Evolutionary conservation across 2,113 vertebrate species (phyloP).

Genomic region (Diadophis punctatus): DNA sequence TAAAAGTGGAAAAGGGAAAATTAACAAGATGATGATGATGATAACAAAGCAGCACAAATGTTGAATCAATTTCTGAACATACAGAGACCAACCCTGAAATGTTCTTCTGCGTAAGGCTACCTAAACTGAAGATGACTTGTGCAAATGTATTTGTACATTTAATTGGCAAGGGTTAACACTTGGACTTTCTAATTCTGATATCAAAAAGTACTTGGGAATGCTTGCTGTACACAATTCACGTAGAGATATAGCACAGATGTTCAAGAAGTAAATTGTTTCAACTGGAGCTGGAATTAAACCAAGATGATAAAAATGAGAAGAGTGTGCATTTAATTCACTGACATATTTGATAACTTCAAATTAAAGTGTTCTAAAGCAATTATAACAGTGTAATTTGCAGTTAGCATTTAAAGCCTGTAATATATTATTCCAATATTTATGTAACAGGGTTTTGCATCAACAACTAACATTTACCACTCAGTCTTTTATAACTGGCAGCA

Average conservation of each 20-base stretch:
- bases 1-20: no score
- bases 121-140: background rate
- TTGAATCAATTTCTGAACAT: background rate
- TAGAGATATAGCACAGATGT: background rate
- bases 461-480: background rate
- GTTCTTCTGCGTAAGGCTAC: background rate
- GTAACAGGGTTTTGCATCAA: background rate
- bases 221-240: background rate
- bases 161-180: background rate
- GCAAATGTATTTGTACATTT: background rate
- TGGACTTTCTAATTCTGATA: background rate
- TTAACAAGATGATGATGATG: background rate
- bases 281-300: background rate
- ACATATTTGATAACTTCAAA: background rate
- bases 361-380: background rate
- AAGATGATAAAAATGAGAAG: background rate
- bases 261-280: background rate
- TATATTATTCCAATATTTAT: background rate
- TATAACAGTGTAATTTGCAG: background rate
- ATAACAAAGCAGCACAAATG: background rate
- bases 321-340: constrained; percentile 1
- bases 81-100: background rate
- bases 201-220: background rate
- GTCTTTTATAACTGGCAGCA: background rate
- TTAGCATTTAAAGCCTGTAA: background rate